phyloP scores from a whole-genome alignment of 2,888 invertebrate species.

The Heliconius erato region DNA sequence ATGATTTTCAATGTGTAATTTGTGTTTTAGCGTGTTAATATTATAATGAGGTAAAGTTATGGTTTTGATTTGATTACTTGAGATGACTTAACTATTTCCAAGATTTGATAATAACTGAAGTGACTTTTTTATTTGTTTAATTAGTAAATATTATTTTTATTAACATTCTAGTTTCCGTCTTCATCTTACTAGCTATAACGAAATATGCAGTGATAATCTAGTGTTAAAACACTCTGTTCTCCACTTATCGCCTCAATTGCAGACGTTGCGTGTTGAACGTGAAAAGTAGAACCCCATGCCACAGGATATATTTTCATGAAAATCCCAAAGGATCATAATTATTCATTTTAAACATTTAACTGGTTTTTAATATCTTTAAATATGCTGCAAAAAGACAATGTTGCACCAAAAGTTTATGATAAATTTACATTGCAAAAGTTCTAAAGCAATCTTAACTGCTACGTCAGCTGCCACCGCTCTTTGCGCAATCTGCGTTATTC shows the following conservation, averaged over 20 bases:
- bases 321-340: too few relatives aligned
- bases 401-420: constrained; percentile 15
- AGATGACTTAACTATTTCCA: not conserved
- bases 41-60: not conserved
- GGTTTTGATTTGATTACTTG: not conserved
- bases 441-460: constrained; percentile 25
- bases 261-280: not conserved
- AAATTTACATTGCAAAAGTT: constrained; percentile 25
- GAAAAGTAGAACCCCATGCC: not conserved
- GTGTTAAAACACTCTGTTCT: not conserved
- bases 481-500: constrained; percentile 13
- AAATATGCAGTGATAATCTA: too few relatives aligned
- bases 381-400: constrained; percentile 1
- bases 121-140: not conserved
- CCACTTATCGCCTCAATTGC: not conserved
- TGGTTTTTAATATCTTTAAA: not conserved
- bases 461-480: constrained; percentile 22
- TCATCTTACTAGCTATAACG: too few relatives aligned
- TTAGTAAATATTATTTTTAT: not conserved
- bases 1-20: constrained; percentile 4
- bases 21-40: not conserved
- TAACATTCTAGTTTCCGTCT: not conserved
- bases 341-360: too few relatives aligned
- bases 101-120: too few relatives aligned
- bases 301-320: not conserved